Evolutionary conservation across 2,797 vertebrate species (phyloP), one percentile per base, ranked within the genome.

Genomic region (Pogoniulus pusillus): DNA sequence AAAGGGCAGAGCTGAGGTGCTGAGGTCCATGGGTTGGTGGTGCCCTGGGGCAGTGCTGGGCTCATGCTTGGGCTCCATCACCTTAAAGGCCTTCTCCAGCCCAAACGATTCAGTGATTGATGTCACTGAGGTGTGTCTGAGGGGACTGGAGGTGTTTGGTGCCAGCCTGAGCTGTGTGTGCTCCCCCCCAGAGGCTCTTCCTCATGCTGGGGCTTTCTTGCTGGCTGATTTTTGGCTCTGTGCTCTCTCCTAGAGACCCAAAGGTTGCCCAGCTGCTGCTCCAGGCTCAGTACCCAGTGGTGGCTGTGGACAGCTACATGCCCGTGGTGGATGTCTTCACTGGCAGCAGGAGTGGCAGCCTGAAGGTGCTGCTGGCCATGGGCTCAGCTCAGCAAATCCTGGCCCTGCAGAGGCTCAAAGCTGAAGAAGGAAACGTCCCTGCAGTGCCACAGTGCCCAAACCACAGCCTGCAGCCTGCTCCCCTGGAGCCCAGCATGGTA

Each of bases 301-400:
- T 99, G 90, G 99, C 98, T 24, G 98, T 99, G 17, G 99, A 99
- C 94, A 97, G 98, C 97, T 98, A 97, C 80, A 96, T 99, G 98
- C 98, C 99, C 0, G 97, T 99, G 69, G 81, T 98, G 2, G 98
- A 99, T 22, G 97, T 99, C 62, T 99, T 99, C 93, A 98, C 97
- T 4, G 99, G 98, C 45, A 96, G 74, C 64, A 97, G 96, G 27
- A 97, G 97, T 5, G 99, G 99, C 60, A 98, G 96, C 87, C 98
- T 99, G 49, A 96, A 98, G 79, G 98, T 99, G n/a, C 66, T 98
- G 87, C 92, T 99, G 95, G 99, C 99, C 0, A 98, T 99, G 98
- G 99, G 99, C 3, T 98, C 94, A 15, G 98, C 98, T 3, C 97
- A 98, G 70, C 99, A 99, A 87, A 98, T 99, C 15, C 85, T 96